Evolutionary conservation across 2,888 invertebrate genomes (phyloP).

Genomic region (Baronia brevicornis): DNA sequence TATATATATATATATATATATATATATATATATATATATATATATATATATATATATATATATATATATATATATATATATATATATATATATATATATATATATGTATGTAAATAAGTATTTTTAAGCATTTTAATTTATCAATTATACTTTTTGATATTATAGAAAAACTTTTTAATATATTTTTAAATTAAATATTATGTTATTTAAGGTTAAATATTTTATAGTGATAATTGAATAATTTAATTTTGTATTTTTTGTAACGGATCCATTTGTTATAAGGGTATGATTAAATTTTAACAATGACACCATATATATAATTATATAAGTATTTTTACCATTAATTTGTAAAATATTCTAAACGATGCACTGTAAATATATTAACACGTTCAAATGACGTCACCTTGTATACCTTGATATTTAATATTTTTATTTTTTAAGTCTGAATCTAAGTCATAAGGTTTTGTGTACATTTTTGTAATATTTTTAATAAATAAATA

Average conservation of each 20-base stretch:
- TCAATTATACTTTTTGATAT: neutral
- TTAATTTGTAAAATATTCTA: neutral
- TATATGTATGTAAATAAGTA: neutral
- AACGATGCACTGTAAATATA: constrained; percentile 9
- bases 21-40: too few relatives aligned
- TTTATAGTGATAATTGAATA: neutral
- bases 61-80: too few relatives aligned
- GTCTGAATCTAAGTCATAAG: constrained; percentile 24
- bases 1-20: too few relatives aligned
- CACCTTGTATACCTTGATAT: constrained; percentile 15
- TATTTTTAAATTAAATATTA: too few relatives aligned
- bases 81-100: too few relatives aligned
- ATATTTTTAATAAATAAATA: too few relatives aligned
- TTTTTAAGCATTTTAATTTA: neutral
- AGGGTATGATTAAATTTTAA: too few relatives aligned
- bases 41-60: too few relatives aligned
- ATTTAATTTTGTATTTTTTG: neutral
- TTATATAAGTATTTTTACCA: neutral
- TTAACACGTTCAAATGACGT: constrained; percentile 3
- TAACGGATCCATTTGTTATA: too few relatives aligned
- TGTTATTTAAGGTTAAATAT: neutral
- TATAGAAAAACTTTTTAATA: too few relatives aligned
- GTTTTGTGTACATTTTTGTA: constrained; percentile 1
- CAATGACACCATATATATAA: too few relatives aligned
- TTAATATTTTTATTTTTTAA: constrained; percentile 6